A percentile compares a stretch with the other conserved stretches of the same genome.
Evolutionary conservation across 1,140 invertebrate genomes (phyloP).

Genomic region (Xylocopa sonorina): DNA sequence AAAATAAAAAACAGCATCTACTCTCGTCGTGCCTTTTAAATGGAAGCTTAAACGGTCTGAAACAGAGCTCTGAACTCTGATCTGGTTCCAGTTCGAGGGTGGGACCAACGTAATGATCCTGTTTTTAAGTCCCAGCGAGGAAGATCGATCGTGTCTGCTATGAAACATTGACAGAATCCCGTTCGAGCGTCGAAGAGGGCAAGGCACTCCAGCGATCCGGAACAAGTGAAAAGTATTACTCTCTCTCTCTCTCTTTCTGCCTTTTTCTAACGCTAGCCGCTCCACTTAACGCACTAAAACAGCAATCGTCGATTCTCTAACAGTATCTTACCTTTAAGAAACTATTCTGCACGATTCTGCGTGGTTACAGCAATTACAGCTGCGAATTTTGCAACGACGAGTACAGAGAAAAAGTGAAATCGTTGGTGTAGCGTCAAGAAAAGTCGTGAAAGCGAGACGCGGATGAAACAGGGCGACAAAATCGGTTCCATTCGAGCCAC

Average conservation of each 20-base stretch:
- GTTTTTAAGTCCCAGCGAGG: not conserved
- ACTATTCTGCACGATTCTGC: too few relatives aligned
- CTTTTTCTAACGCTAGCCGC: not conserved
- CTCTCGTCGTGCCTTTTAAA: too few relatives aligned
- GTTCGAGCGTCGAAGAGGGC: not conserved
- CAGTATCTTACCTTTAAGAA: too few relatives aligned
- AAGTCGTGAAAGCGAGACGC: constrained; percentile 3
- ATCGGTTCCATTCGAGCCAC: constrained; percentile 28
- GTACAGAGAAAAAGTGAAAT: too few relatives aligned
- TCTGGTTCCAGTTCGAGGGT: not conserved
- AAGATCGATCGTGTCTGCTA: constrained; percentile 23
- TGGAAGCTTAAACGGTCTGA: too few relatives aligned
- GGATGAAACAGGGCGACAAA: not conserved
- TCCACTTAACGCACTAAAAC: constrained; percentile 22
- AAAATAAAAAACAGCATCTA: too few relatives aligned
- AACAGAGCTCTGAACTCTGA: not conserved
- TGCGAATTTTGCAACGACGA: too few relatives aligned
- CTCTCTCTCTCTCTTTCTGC: not conserved
- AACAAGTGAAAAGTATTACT: constrained; percentile 26
- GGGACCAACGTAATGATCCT: not conserved
- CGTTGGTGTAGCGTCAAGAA: too few relatives aligned
- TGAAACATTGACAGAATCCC: not conserved
- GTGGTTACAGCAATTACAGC: too few relatives aligned
- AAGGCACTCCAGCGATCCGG: not conserved
- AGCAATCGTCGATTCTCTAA: too few relatives aligned